Evolutionary conservation across 2,888 invertebrate genomes (phyloP), one percentile per base, ranked within the genome.

Genomic region (Sturmia bella): DNA sequence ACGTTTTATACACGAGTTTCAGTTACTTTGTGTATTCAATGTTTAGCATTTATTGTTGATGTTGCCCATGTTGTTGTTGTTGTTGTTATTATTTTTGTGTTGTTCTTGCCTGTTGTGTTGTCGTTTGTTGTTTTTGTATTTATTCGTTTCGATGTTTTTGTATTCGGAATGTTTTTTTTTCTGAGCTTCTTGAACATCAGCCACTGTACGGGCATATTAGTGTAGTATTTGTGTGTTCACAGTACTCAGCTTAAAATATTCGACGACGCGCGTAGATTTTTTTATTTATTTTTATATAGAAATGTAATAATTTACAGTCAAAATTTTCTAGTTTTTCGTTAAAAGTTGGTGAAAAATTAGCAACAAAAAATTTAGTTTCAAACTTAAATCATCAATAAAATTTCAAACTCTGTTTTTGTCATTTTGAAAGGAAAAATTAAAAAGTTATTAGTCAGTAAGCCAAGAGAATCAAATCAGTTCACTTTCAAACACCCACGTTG

Each of bases 221-320:
- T 87, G 86, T 87, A 86, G 87, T 87, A 86, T 87, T 87, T 87
- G 87, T 87, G 86, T 87, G 87, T 85, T 85, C 86, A 86, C 87
- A 87, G 87, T 86, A 86, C 84, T 85, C 86, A 84, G 85, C 85
- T 84, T 84, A 79, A 80, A 83, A 72, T 50, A 83, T 83, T 73
- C 79, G 83, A 80, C 84, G 84, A 80, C 85, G 85, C 85, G 84
- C 76, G 82, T 83, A 73, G 37, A 74, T 39, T 68, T 73, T 70
- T 70, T 82, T 82, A 43, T 21, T 54, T 63, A 64, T 41, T 32
- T 39, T 52, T 9, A n/a, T n/a, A 41, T 45, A 63, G 1, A 43
- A 73, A 37, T 39, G 59, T 56, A 48, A 57, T 52, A 70, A 61
- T 48, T 56, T 50, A n/a, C 32, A 7, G 52, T 57, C 13, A 56